These are phyloP conservation scores for Adelognathus sp. DNA, from an alignment of 2,888 invertebrate species.

Conservation along the genomic window DNA sequence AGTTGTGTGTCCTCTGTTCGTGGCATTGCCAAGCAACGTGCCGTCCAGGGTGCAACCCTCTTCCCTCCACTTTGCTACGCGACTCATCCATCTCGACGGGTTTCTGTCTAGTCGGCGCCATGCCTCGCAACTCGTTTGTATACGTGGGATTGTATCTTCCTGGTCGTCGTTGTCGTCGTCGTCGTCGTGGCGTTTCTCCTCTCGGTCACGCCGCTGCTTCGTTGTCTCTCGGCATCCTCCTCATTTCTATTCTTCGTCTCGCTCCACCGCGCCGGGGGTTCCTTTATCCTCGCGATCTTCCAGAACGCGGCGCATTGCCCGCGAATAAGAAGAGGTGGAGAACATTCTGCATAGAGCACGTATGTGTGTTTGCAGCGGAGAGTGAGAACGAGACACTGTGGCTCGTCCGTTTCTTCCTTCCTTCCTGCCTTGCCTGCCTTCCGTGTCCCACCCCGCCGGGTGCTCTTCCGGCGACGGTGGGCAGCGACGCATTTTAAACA, in stretches of 20 bases:
- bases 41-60: conserved; percentile 35
- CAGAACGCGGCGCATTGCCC: conserved; percentile 34
- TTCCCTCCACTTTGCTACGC: conserved; percentile 41
- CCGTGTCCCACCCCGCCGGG: not conserved
- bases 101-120: conserved; percentile 65
- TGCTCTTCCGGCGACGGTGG: conserved; percentile 51
- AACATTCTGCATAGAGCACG: conserved; percentile 18
- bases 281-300: conserved; percentile 42
- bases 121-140: conserved; percentile 60
- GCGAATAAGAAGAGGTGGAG: conserved; percentile 16
- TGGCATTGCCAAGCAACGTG: conserved; percentile 53
- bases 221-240: conserved; percentile 30
- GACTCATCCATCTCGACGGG: conserved; percentile 59
- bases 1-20: conserved; percentile 28
- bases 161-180: not conserved
- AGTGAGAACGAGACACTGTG: conserved; percentile 49
- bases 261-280: too few species aligned
- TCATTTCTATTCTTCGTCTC: conserved; percentile 38
- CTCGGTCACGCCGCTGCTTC: not conserved
- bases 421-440: conserved; percentile 40
- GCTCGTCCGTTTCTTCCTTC: conserved; percentile 46
- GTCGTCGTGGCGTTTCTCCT: not conserved
- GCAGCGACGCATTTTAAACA: conserved; percentile 62
- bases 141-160: conserved; percentile 55
- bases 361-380: conserved; percentile 26